phyloP scores from a whole-genome alignment of 2,797 vertebrate genomes.

The Myotis planiceps region DNA sequence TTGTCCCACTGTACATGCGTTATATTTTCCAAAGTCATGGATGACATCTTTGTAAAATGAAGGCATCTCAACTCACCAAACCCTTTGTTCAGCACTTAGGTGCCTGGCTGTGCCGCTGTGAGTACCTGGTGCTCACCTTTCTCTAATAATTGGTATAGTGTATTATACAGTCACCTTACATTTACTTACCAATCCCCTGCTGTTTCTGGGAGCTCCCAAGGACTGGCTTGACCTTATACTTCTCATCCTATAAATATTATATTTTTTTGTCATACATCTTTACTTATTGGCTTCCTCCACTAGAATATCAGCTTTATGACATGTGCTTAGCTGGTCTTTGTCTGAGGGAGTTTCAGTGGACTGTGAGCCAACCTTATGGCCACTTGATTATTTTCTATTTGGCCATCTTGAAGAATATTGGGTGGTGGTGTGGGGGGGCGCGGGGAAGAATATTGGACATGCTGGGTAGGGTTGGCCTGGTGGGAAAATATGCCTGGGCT shows the following conservation, averaged over 20 bases:
- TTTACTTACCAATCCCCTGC: neutral
- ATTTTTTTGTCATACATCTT: neutral
- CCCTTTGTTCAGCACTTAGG: neutral
- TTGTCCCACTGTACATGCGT: neutral
- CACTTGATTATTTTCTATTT: neutral
- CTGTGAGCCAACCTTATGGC: neutral
- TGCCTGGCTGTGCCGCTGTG: rapidly evolving
- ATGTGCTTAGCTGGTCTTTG: neutral
- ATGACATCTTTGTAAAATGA: neutral
- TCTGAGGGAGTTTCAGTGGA: neutral
- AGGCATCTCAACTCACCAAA: neutral
- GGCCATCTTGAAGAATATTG: neutral
- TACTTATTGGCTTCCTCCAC: neutral
- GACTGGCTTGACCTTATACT: neutral
- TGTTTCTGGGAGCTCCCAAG: neutral
- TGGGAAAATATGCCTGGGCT: neutral
- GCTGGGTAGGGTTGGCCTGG: neutral
- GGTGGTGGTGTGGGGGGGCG: too few species aligned
- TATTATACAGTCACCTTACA: neutral
- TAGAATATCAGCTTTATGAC: neutral
- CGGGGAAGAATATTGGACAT: neutral
- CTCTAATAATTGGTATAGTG: neutral
- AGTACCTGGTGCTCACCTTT: neutral
- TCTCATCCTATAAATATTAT: neutral
- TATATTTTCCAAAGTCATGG: neutral